These are phyloP conservation scores for Solea senegalensis DNA, from an alignment of 2,113 vertebrate species.

Conservation along the genomic window DNA sequence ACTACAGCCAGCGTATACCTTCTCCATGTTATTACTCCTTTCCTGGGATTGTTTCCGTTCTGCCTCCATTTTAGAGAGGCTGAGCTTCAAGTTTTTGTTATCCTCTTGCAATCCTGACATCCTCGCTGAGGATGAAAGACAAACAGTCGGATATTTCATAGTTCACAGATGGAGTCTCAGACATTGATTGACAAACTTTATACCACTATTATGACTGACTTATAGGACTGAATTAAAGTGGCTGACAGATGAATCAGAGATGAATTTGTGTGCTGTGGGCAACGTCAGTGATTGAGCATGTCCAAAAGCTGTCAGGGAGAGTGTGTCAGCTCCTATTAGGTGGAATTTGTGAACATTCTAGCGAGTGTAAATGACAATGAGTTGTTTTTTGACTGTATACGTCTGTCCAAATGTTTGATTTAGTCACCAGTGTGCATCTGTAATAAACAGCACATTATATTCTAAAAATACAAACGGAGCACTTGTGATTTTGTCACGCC, in stretches of 20 bases:
- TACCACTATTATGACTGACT: not conserved
- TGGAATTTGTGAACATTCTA: constrained; percentile 3
- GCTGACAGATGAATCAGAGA: constrained; percentile 11
- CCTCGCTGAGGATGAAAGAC: constrained; percentile 80
- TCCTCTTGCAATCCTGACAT: constrained; percentile 93
- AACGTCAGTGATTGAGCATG: constrained; percentile 2
- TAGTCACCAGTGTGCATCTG: too few species aligned
- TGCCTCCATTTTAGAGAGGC: constrained; percentile 88
- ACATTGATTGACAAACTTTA: too few species aligned
- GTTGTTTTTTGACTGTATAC: not conserved
- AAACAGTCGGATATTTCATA: constrained; percentile 8
- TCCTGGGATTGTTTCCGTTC: constrained; percentile 96
- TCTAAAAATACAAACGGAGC: not conserved
- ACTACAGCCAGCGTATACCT: constrained; percentile 78
- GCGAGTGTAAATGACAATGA: not conserved
- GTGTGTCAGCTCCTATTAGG: not conserved
- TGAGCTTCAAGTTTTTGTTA: constrained; percentile 89
- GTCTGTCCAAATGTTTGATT: not conserved
- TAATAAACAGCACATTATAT: not conserved
- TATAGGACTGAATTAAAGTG: not conserved
- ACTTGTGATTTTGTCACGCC: not conserved
- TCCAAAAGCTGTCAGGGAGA: constrained; percentile 1
- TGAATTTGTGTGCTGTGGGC: constrained; percentile 2
- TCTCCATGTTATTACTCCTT: constrained; percentile 92
- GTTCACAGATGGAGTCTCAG: not conserved